Percentiles rank a stretch among this genome's conserved stretches.
phyloP scores from a whole-genome alignment of 2,113 vertebrate genomes.

The Elaphurus davidianus region DNA sequence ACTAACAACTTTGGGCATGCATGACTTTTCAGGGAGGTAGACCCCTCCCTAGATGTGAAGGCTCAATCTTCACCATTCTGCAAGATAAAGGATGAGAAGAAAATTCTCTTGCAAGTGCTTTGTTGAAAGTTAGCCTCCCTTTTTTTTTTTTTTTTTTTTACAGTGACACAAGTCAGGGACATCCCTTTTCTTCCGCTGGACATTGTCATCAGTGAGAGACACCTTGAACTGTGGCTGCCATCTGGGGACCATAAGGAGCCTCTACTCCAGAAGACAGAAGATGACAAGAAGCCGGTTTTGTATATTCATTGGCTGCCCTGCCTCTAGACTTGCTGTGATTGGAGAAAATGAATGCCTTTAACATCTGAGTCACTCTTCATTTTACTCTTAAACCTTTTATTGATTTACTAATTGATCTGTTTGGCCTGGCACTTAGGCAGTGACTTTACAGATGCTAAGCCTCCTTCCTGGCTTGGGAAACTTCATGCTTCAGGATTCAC shows the following conservation, averaged over 20 bases:
- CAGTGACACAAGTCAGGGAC: background rate
- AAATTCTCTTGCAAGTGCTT: background rate
- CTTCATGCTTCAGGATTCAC: background rate
- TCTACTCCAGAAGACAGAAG: background rate
- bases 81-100: background rate
- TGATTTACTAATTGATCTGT: background rate
- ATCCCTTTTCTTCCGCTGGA: background rate
- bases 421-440: background rate
- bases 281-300: background rate
- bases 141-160: background rate
- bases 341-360: conserved; percentile 4
- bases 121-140: background rate
- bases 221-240: background rate
- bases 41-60: background rate
- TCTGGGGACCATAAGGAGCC: background rate
- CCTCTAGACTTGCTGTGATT: background rate
- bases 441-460: background rate
- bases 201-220: background rate
- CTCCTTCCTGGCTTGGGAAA: background rate
- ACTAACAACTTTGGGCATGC: too few relatives aligned
- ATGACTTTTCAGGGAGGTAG: background rate
- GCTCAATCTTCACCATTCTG: background rate
- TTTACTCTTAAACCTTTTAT: background rate
- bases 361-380: background rate
- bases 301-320: background rate